Evolutionary conservation across 1,140 invertebrate species (phyloP).

Genomic region (Phocides pigmalion): DNA sequence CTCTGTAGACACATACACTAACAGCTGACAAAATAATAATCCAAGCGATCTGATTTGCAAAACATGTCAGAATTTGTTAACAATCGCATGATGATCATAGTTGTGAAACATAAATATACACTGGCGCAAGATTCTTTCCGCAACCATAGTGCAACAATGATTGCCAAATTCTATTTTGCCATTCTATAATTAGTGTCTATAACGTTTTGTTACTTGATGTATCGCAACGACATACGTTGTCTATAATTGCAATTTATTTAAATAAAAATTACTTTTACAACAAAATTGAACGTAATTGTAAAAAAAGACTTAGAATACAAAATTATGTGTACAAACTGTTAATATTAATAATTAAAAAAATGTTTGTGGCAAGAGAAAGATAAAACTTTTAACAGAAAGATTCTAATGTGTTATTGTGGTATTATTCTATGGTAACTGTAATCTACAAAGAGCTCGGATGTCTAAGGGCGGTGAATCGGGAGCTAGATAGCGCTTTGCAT

Average conservation of each 20-base stretch:
- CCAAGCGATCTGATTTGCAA: background rate
- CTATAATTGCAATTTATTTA: background rate
- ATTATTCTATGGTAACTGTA: no score
- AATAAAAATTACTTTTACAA: no score
- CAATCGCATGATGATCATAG: background rate
- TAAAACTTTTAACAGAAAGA: background rate
- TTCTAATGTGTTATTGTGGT: no score
- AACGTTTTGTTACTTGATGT: conserved; percentile 10
- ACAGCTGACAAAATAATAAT: background rate
- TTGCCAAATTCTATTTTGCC: conserved; percentile 13
- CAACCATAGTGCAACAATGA: conserved; percentile 20
- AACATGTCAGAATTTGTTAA: background rate
- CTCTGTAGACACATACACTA: conserved; percentile 15
- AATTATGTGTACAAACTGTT: no score
- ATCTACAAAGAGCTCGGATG: conserved; percentile 25
- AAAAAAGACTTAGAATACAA: background rate
- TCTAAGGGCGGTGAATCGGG: conserved; percentile 7
- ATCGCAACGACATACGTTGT: background rate
- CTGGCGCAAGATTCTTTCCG: background rate
- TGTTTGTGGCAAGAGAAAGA: background rate
- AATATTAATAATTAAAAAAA: background rate
- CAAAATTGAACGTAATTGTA: background rate
- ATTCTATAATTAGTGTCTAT: conserved; percentile 13
- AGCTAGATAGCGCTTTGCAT: conserved; percentile 62
- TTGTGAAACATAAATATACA: conserved; percentile 6